These are phyloP conservation scores for Pangasius krempfi DNA, from an alignment of 2,797 vertebrate genomes.

Conservation along the genomic window DNA sequence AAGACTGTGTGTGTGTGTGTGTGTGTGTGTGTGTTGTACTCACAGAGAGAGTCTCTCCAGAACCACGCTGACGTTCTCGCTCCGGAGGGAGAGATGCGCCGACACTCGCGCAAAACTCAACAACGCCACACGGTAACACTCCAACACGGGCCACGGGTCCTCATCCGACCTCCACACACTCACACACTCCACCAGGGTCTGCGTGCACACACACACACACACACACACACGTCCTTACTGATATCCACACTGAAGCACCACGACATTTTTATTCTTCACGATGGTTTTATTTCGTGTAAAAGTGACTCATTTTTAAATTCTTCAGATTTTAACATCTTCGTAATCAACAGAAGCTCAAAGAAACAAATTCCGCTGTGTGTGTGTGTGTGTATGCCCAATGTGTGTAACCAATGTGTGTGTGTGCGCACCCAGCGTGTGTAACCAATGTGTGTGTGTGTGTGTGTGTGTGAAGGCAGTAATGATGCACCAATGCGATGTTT, in stretches of 20 bases:
- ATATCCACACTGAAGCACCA: not conserved
- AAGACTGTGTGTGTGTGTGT: slow-evolving; percentile 27
- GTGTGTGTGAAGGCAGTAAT: not conserved
- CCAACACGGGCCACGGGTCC: slow-evolving; percentile 86
- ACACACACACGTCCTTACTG: not conserved
- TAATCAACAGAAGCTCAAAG: not conserved
- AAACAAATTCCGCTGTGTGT: too few species aligned
- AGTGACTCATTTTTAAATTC: not conserved
- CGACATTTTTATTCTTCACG: not conserved
- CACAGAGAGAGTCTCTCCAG: slow-evolving; percentile 92
- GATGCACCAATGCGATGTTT: not conserved
- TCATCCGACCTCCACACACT: slow-evolving; percentile 88
- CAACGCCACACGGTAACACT: slow-evolving; percentile 89
- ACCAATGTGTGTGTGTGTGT: not conserved
- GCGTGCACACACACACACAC: not conserved
- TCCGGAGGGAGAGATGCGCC: slow-evolving; percentile 84
- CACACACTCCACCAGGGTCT: slow-evolving; percentile 91
- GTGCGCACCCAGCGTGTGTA: too few species aligned
- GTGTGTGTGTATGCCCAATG: not conserved
- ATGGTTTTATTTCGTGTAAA: not conserved
- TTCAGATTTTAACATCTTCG: not conserved
- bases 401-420: not conserved
- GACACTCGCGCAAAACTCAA: slow-evolving; percentile 87
- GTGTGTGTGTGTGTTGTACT: slow-evolving; percentile 68
- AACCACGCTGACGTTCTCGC: slow-evolving; percentile 89